These are phyloP conservation scores for Mionectes macconnelli DNA, from an alignment of 2,113 vertebrate genomes.

Conservation along the genomic window DNA sequence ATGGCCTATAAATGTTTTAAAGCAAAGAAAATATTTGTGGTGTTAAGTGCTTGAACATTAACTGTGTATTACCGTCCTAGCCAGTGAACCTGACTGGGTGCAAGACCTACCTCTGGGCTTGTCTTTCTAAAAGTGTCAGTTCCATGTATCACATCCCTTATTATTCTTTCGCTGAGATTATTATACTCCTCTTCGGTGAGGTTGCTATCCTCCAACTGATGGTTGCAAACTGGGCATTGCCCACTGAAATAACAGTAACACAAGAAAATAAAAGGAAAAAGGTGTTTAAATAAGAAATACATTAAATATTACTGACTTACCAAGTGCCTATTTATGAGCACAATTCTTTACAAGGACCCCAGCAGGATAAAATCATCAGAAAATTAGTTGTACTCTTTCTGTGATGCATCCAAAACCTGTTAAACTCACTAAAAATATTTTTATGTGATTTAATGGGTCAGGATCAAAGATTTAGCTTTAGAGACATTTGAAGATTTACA, in stretches of 20 bases:
- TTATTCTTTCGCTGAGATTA: constrained; percentile 82
- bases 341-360: background rate
- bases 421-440: background rate
- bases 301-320: background rate
- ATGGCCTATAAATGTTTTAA: background rate
- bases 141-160: constrained; percentile 87
- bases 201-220: constrained; percentile 83
- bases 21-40: background rate
- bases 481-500: background rate
- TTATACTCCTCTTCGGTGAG: constrained; percentile 85
- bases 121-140: constrained; percentile 89
- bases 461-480: background rate
- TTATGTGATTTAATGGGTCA: background rate
- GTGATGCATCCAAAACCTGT: background rate
- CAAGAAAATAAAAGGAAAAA: background rate
- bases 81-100: background rate
- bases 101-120: constrained; percentile 82
- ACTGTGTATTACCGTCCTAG: background rate
- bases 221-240: constrained; percentile 80
- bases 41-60: background rate
- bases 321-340: background rate
- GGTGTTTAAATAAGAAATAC: background rate
- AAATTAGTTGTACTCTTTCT: background rate
- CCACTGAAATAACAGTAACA: constrained; percentile 74
- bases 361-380: background rate